A percentile compares a stretch with the other conserved stretches of the same genome.
These are phyloP conservation scores for Clarias laeviceps DNA, from an alignment of 2,797 vertebrate genomes.

Conservation along the genomic window DNA sequence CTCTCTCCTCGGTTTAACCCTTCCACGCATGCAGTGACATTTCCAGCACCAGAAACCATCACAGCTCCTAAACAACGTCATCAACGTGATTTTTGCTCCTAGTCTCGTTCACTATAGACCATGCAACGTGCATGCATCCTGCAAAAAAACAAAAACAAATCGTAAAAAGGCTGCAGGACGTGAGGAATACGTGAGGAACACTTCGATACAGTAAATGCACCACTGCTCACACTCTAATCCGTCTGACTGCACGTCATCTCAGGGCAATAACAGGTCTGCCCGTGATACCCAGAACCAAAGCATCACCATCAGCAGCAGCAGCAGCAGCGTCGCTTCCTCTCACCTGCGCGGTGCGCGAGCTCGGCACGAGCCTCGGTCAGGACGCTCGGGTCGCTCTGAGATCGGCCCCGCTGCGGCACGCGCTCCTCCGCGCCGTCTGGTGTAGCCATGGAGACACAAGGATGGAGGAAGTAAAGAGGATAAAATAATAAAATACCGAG, in stretches of 20 bases:
- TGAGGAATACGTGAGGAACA: neutral
- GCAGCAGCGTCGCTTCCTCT: constrained; percentile 5
- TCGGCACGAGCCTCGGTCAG: constrained; percentile 77
- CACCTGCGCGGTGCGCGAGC: constrained; percentile 84
- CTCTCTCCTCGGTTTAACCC: constrained; percentile 8
- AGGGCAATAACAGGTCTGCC: neutral
- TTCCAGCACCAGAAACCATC: neutral
- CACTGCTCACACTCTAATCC: neutral
- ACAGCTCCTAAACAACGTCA: neutral
- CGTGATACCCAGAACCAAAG: neutral
- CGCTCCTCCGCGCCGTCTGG: constrained; percentile 82
- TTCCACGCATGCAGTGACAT: neutral
- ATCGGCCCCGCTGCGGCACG: constrained; percentile 86
- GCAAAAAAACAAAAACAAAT: neutral
- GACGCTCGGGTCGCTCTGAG: constrained; percentile 94
- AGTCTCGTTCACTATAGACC: neutral
- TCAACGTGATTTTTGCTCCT: neutral
- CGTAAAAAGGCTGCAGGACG: neutral
- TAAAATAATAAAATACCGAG: neutral
- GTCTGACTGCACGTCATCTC: constrained; percentile 3
- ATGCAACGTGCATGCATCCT: neutral
- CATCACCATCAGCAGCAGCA: neutral
- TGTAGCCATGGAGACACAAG: constrained; percentile 80
- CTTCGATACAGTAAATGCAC: neutral
- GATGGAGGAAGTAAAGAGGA: constrained; percentile 34